These are phyloP conservation scores for Ptilorrhoa leucosticta DNA, from an alignment of 2,113 vertebrate genomes.

Conservation along the genomic window DNA sequence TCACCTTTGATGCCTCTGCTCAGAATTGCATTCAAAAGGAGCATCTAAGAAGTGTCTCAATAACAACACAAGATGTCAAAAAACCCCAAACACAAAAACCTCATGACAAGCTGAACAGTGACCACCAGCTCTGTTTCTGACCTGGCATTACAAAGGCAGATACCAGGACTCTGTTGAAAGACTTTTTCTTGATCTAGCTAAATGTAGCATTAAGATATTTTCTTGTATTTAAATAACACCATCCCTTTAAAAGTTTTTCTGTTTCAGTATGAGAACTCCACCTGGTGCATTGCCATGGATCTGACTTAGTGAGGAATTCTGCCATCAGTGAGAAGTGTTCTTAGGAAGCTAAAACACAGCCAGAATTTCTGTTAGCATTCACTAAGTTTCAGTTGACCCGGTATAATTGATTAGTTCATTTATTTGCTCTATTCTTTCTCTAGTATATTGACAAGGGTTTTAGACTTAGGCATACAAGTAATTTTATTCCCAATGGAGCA, in stretches of 20 bases:
- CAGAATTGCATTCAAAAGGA: not conserved
- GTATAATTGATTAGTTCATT: not conserved
- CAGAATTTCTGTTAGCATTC: not conserved
- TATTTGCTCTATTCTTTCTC: conserved; percentile 5
- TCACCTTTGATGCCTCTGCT: not conserved
- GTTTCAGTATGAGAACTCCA: not conserved
- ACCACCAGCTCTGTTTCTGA: not conserved
- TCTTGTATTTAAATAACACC: not conserved
- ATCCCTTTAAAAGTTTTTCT: not conserved
- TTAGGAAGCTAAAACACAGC: not conserved
- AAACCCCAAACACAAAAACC: not conserved
- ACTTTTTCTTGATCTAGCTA: not conserved
- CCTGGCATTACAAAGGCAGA: not conserved
- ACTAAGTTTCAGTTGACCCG: not conserved
- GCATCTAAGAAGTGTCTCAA: not conserved
- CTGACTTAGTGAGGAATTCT: not conserved
- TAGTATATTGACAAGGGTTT: conserved; percentile 3
- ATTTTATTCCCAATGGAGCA: not conserved
- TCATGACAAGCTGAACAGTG: not conserved
- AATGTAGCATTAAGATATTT: not conserved
- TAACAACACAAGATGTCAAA: not conserved
- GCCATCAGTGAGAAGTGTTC: not conserved
- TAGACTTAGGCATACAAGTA: not conserved
- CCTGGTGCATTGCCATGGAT: not conserved
- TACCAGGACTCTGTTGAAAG: not conserved